Conservation (phyloP, 2,888 invertebrate genomes). For the Seira musarum region DNA sequence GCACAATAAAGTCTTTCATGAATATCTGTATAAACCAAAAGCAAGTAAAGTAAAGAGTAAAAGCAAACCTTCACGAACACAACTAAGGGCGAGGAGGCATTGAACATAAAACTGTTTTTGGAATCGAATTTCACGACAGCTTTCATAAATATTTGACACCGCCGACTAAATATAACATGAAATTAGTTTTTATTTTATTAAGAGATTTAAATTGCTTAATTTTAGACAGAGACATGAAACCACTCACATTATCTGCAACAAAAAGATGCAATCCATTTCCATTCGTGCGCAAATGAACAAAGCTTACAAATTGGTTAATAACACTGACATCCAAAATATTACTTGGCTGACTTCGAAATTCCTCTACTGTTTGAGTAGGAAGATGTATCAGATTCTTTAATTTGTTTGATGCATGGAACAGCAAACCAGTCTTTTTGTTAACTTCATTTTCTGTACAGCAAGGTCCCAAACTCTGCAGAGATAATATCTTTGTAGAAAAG, state of each 20-base stretch:
- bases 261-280: constrained; percentile 41
- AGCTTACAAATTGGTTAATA: constrained; percentile 17
- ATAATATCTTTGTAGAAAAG: constrained; percentile 48
- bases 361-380: constrained; percentile 31
- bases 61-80: constrained; percentile 47
- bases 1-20: no score
- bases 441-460: background rate
- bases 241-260: constrained; percentile 42
- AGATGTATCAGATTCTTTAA: constrained; percentile 9
- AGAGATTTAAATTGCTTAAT: background rate
- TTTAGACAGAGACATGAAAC: background rate
- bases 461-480: constrained; percentile 34
- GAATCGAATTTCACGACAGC: constrained; percentile 46
- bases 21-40: no score
- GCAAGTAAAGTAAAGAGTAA: no score
- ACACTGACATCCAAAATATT: constrained; percentile 21
- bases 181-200: background rate
- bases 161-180: constrained; percentile 28
- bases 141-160: constrained; percentile 39
- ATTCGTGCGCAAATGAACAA: constrained; percentile 26
- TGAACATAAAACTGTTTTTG: constrained; percentile 47
- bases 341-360: background rate
- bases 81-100: constrained; percentile 34
- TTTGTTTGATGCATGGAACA: background rate
- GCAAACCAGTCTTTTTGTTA: constrained; percentile 19